phyloP scores from a whole-genome alignment of 2,797 vertebrate genomes.

The Hipposideros larvatus region DNA sequence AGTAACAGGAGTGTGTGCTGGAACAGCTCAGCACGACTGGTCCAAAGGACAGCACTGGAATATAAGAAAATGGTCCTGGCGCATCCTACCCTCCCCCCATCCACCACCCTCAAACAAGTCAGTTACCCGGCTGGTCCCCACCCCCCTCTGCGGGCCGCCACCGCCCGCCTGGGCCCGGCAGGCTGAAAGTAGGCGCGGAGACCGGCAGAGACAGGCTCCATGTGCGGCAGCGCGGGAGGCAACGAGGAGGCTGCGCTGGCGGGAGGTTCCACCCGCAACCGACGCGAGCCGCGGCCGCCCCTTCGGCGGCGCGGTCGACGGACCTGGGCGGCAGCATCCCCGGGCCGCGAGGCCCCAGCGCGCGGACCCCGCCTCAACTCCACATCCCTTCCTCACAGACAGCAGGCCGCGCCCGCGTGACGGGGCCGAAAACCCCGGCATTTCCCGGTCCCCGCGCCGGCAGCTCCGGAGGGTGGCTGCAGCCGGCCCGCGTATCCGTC shows the following conservation, averaged over 20 bases:
- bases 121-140: slow-evolving; percentile 79
- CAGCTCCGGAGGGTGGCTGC: background rate
- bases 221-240: slow-evolving; percentile 67
- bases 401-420: slow-evolving; percentile 84
- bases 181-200: slow-evolving; percentile 45
- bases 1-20: background rate
- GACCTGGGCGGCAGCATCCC: slow-evolving; percentile 54
- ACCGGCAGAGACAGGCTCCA: slow-evolving; percentile 49
- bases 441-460: slow-evolving; percentile 42
- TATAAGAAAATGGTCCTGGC: slow-evolving; percentile 71
- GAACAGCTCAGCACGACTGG: background rate
- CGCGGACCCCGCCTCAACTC: slow-evolving; percentile 79
- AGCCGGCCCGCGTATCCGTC: background rate
- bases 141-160: slow-evolving; percentile 78
- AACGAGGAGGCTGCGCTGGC: background rate
- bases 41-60: slow-evolving; percentile 20
- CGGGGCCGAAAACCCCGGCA: slow-evolving; percentile 75
- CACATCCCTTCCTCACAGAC: slow-evolving; percentile 67
- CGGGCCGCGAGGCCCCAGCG: slow-evolving; percentile 29
- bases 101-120: slow-evolving; percentile 76
- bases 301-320: background rate
- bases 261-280: background rate
- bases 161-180: slow-evolving; percentile 78
- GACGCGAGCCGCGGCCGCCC: background rate
- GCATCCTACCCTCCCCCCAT: slow-evolving; percentile 73